Conservation (phyloP, 2,888 invertebrate genomes). For the Allygus modestus region DNA sequence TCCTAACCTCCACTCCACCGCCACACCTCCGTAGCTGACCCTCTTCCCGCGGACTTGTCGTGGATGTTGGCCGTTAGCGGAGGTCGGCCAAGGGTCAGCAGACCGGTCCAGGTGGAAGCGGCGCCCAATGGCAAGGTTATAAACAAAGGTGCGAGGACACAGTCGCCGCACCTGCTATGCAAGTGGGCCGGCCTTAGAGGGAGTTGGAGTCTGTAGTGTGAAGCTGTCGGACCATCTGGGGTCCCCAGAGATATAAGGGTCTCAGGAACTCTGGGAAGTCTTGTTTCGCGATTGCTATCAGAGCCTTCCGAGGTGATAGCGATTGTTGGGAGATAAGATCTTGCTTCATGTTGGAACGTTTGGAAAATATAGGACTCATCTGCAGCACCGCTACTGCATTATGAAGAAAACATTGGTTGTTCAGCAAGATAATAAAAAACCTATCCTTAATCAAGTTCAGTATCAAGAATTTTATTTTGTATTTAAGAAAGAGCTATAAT, state of each 20-base stretch:
- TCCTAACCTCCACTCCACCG: not conserved
- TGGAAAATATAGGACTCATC: too few relatives aligned
- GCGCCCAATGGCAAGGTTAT: constrained; percentile 24
- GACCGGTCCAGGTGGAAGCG: constrained; percentile 20
- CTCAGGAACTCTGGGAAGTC: not conserved
- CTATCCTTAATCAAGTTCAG: too few relatives aligned
- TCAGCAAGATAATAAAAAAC: too few relatives aligned
- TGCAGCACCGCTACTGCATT: too few relatives aligned
- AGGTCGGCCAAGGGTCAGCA: not conserved
- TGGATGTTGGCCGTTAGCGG: constrained; percentile 9
- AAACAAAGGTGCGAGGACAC: not conserved
- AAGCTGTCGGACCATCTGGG: not conserved
- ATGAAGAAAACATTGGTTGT: too few relatives aligned
- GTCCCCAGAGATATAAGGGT: too few relatives aligned
- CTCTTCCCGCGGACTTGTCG: not conserved
- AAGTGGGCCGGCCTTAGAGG: not conserved
- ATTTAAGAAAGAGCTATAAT: too few relatives aligned
- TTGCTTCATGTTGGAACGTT: too few relatives aligned
- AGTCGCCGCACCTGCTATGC: constrained; percentile 10
- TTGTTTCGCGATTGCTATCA: not conserved
- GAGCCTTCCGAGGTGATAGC: not conserved
- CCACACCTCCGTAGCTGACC: constrained; percentile 4
- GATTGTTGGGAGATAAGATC: not conserved
- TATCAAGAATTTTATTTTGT: too few relatives aligned
- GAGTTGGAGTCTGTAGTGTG: too few relatives aligned